A percentile compares a stretch with the other conserved stretches of the same genome.
phyloP scores from a whole-genome alignment of 2,797 vertebrate species.

The Pseudochromis fuscus region DNA sequence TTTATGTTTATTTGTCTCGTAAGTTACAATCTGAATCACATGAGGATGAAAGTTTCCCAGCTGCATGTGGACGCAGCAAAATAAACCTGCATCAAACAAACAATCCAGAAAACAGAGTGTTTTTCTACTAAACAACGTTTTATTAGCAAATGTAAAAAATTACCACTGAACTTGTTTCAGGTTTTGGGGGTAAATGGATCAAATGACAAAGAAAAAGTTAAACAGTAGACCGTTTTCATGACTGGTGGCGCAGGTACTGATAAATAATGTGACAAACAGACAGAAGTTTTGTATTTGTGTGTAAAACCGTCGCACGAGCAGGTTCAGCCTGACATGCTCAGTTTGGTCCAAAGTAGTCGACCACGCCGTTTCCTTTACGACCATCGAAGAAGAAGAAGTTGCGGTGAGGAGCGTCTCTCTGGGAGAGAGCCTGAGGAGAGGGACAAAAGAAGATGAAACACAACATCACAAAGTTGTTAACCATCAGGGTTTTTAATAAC shows the following conservation, averaged over 20 bases:
- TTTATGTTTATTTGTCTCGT: too few species aligned
- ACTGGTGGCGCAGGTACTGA: not conserved
- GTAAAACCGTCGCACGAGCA: not conserved
- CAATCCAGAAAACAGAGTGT: not conserved
- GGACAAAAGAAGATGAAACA: not conserved
- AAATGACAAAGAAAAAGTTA: not conserved
- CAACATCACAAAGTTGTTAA: too few species aligned
- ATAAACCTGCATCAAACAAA: not conserved
- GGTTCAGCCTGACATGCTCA: constrained; percentile 38
- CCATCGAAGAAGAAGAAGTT: constrained; percentile 98
- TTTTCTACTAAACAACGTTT: constrained; percentile 64
- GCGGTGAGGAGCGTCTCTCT: constrained; percentile 92
- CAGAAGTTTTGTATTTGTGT: not conserved
- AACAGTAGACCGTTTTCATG: constrained; percentile 10
- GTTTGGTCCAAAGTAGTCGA: constrained; percentile 89
- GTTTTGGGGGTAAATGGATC: not conserved
- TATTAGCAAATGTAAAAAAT: constrained; percentile 81
- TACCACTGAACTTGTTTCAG: not conserved
- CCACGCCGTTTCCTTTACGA: constrained; percentile 90
- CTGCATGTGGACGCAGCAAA: too few species aligned
- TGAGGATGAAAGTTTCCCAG: too few species aligned
- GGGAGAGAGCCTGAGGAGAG: constrained; percentile 90
- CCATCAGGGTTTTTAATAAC: too few species aligned
- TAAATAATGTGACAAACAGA: constrained; percentile 40
- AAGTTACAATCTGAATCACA: too few species aligned